phyloP scores from a whole-genome alignment of 2,888 invertebrate genomes.

The Nemoura dubitans region DNA sequence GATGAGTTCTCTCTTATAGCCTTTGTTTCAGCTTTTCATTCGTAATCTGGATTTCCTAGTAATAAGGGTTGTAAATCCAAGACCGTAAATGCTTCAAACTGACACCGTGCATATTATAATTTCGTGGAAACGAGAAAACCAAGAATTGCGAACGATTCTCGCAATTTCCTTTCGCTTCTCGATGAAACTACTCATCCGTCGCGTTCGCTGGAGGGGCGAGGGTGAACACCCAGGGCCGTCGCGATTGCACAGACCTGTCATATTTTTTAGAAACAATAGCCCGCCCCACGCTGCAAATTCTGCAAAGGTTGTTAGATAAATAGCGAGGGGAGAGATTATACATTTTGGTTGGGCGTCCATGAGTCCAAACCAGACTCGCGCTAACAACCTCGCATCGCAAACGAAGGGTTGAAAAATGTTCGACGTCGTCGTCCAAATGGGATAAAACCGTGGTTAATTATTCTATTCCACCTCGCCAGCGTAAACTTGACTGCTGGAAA shows the following conservation, averaged over 20 bases:
- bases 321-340: neutral
- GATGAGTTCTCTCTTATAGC: too few relatives aligned
- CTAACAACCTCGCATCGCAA: neutral
- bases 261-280: conserved; percentile 9
- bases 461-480: neutral
- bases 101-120: too few relatives aligned
- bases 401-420: neutral
- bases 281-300: neutral
- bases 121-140: neutral
- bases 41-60: neutral
- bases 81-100: neutral
- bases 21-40: too few relatives aligned
- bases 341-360: neutral
- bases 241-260: neutral
- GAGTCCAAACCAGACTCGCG: neutral
- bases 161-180: neutral
- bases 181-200: neutral
- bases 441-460: neutral
- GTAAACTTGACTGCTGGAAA: neutral
- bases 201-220: neutral
- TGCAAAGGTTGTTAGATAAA: neutral
- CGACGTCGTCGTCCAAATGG: neutral
- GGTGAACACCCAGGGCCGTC: neutral
- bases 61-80: neutral
- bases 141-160: neutral